Conservation (phyloP, 2,113 vertebrate genomes). For the Crypturellus undulatus region DNA sequence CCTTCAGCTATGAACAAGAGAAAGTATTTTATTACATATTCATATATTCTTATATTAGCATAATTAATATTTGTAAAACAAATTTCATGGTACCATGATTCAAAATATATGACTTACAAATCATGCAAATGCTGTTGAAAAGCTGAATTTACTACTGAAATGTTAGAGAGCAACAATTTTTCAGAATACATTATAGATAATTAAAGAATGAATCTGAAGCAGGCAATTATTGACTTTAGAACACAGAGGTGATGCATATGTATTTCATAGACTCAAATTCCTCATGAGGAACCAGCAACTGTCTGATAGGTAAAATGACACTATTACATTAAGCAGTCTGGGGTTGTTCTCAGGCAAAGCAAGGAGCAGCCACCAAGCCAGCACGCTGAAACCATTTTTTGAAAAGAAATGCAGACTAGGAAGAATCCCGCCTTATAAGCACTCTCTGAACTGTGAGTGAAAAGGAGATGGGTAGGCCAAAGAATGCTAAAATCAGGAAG, state of each 20-base stretch:
- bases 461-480: neutral
- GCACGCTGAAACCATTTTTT: neutral
- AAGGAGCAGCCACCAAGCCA: neutral
- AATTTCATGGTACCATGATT: neutral
- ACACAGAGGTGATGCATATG: fast-evolving
- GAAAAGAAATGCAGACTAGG: slow-evolving; percentile 14
- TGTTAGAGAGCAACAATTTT: fast-evolving
- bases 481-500: slow-evolving; percentile 55
- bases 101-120: neutral
- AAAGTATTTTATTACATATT: neutral
- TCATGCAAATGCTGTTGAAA: fast-evolving
- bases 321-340: neutral
- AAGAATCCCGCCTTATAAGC: slow-evolving; percentile 16
- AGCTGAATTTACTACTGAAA: neutral
- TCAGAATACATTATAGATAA: neutral
- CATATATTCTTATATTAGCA: neutral
- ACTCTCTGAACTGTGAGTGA: neutral
- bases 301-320: neutral
- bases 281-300: slow-evolving; percentile 3
- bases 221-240: fast-evolving
- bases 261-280: neutral
- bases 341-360: neutral
- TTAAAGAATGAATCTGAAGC: fast-evolving
- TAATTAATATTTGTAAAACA: neutral
- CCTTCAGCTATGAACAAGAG: neutral